These are phyloP conservation scores for Lophochroa leadbeateri DNA, from an alignment of 2,113 vertebrate genomes.

Conservation along the genomic window DNA sequence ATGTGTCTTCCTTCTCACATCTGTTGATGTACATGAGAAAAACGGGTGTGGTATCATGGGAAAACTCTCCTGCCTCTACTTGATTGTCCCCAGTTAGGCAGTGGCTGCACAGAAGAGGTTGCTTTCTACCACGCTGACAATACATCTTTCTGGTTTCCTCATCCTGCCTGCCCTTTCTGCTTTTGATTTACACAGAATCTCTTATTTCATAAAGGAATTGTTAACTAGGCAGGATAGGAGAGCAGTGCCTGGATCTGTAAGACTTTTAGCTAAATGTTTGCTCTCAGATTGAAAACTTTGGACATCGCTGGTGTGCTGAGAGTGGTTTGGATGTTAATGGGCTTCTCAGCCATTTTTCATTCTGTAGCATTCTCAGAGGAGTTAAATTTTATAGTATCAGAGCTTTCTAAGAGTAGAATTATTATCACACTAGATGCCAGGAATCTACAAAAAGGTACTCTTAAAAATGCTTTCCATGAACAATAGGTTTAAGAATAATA, in stretches of 20 bases:
- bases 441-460: not conserved
- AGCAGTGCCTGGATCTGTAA: not conserved
- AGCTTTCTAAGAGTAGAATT: not conserved
- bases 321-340: not conserved
- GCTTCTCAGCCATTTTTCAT: not conserved
- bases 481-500: not conserved
- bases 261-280: not conserved
- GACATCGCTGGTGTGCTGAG: not conserved
- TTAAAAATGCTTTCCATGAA: not conserved
- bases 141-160: not conserved
- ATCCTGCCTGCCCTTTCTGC: not conserved
- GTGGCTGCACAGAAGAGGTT: rapidly evolving
- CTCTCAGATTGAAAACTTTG: not conserved
- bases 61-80: not conserved
- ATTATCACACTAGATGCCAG: not conserved
- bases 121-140: not conserved
- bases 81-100: not conserved
- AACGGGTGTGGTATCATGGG: not conserved
- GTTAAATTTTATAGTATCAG: not conserved
- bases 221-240: not conserved
- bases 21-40: not conserved
- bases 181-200: not conserved
- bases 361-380: not conserved
- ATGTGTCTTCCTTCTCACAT: not conserved
- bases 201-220: not conserved